Conservation (phyloP, 2,888 invertebrate genomes). For the Phytoseiulus persimilis region DNA sequence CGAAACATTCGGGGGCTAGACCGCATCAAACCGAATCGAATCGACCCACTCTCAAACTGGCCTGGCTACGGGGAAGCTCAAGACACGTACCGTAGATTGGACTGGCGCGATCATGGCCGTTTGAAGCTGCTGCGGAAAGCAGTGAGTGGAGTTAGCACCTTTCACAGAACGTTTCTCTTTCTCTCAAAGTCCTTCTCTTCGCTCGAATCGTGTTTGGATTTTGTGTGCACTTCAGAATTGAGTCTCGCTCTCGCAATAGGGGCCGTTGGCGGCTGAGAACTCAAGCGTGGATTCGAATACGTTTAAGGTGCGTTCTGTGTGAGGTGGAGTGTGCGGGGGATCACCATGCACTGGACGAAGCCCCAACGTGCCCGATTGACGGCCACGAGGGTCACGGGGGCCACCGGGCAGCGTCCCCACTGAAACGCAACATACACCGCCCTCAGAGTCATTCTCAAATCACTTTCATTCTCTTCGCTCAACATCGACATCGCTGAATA, state of each 20-base stretch:
- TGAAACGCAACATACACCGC: constrained; percentile 18
- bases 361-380: background rate
- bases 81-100: constrained; percentile 29
- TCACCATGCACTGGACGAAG: background rate
- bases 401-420: constrained; percentile 27
- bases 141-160: background rate
- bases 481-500: background rate
- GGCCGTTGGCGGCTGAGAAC: background rate
- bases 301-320: constrained; percentile 26
- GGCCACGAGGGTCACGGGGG: background rate
- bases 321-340: constrained; percentile 27
- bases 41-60: background rate
- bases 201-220: background rate
- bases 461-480: background rate
- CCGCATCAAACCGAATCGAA: background rate
- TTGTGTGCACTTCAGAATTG: constrained; percentile 11
- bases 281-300: constrained; percentile 11
- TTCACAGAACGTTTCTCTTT: background rate
- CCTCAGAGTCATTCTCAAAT: background rate
- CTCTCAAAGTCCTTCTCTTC: background rate
- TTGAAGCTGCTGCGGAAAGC: constrained; percentile 7
- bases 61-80: background rate
- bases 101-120: constrained; percentile 14
- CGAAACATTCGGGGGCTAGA: background rate
- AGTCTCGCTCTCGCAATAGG: constrained; percentile 7